Base-by-base conservation (phyloP, 2,888 invertebrate species). In the Microplitis deprimator region DNA sequence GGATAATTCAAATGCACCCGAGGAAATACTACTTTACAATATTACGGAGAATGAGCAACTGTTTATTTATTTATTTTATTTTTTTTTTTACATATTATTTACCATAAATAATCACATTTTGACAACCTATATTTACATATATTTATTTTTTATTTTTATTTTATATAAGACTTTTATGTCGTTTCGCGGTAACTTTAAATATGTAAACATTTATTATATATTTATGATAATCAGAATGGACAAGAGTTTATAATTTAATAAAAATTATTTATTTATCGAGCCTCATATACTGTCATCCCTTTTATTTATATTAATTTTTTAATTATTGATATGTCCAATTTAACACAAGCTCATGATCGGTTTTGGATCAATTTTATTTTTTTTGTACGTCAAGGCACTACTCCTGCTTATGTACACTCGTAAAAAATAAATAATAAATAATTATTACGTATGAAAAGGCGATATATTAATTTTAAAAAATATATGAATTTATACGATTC, bases 171-270 rank as follows among this genome's bases (percentile, higher is more conserved):
- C n/a, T 60, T 38, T 79, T 79, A 72, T 74, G 83, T 82, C 82
- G 83, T 84, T 84, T 82, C 81, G 83, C 81, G 82, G 80, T 82
- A 74, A 68, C 70, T 64, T 78, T 82, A 79, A 78, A 82, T 81
- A 81, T 73, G 78, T 62, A 62, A 7, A 16, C 20, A 62, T 62
- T 62, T 62, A 16, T 7, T 62, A 62, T 16, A 62, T 17, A 17
- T 62, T 62, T 50, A 50, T 50, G 50, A 50, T 50, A 50, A 50
- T 50, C 13, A 50, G 50, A 50, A 20, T 62, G 62, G 20, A 62
- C 69, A 60, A 10, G 7, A 29, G 8, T 59, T 29, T 67, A 13
- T 38, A 8, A 50, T 68, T 68, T 50, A 59, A 50, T 20, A 69
- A 50, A 20, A 10, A 29, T 60, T 70, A 17, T 70, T 59, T 16